Percentiles rank a stretch among this genome's conserved stretches.
These are phyloP conservation scores for Laterallus jamaicensis DNA, from an alignment of 2,113 vertebrate species.

Conservation along the genomic window DNA sequence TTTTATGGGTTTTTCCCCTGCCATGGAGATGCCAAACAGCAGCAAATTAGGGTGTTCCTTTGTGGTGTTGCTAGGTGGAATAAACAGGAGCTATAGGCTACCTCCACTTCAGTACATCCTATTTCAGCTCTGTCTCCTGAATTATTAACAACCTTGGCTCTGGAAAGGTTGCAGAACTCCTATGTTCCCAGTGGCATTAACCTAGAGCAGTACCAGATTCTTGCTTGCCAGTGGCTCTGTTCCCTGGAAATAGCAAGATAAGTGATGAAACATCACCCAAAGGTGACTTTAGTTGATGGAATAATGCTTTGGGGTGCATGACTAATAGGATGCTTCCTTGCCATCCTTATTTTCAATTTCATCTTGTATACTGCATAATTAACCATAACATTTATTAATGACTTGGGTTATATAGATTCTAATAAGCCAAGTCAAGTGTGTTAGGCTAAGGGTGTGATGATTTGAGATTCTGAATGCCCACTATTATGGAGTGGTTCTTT, in stretches of 20 bases:
- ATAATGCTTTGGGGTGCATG: background rate
- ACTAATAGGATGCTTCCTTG: background rate
- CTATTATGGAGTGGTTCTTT: background rate
- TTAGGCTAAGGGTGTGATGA: background rate
- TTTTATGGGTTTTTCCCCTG: fast-evolving
- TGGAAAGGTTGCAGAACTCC: background rate
- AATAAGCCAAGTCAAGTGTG: background rate
- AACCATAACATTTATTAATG: background rate
- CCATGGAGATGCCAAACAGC: background rate
- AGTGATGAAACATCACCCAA: background rate
- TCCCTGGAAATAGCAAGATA: background rate
- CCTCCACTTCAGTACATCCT: background rate
- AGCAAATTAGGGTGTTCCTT: background rate
- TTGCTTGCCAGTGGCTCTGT: background rate
- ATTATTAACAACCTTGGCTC: background rate
- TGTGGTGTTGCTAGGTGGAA: background rate
- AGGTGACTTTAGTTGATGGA: background rate
- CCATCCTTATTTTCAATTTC: background rate
- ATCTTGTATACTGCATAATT: background rate
- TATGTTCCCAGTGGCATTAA: background rate
- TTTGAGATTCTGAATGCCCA: background rate
- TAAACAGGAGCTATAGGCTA: background rate
- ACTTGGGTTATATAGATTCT: background rate
- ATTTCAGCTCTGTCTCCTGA: background rate
- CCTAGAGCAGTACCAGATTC: background rate